Percentiles rank a stretch among this genome's conserved stretches.
Evolutionary conservation across 92 coral and sea anemone species (phyloP).

Genomic region (Heteractis magnifica): DNA sequence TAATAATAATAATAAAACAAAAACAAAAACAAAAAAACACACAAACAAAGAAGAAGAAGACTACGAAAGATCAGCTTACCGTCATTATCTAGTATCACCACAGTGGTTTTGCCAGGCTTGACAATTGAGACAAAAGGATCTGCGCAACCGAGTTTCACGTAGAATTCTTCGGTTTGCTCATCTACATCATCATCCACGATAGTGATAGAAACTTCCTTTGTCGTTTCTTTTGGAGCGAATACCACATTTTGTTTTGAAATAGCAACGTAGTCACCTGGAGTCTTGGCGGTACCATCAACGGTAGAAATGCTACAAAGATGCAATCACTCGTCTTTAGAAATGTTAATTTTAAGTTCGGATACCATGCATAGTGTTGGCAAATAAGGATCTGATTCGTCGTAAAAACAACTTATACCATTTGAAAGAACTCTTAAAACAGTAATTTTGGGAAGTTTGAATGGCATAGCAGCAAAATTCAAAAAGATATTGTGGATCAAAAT

Average conservation of each 20-base stretch:
- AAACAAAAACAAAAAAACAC: neutral
- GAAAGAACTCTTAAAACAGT: too few species aligned
- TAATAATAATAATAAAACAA: neutral
- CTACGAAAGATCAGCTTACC: constrained; percentile 3
- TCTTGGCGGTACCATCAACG: constrained; percentile 5
- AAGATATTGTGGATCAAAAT: too few species aligned
- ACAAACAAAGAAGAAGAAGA: neutral
- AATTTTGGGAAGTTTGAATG: too few species aligned
- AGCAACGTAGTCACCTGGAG: constrained; percentile 11
- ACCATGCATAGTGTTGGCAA: too few species aligned
- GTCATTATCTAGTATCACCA: constrained; percentile 11
- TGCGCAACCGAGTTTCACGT: constrained; percentile 6
- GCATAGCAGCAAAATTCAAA: too few species aligned
- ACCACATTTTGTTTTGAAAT: neutral
- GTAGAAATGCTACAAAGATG: constrained; percentile 12
- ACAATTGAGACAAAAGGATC: neutral
- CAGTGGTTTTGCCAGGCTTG: constrained; percentile 4
- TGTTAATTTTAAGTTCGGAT: too few species aligned
- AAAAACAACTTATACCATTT: too few species aligned
- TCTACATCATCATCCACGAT: constrained; percentile 11
- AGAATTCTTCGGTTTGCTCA: constrained; percentile 19
- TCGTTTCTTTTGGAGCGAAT: neutral
- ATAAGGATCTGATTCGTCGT: too few species aligned
- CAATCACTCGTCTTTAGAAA: neutral
- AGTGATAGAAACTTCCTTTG: neutral